A percentile compares a stretch with the other conserved stretches of the same genome.
phyloP scores from a whole-genome alignment of 2,797 vertebrate genomes.

The Pampus argenteus region DNA sequence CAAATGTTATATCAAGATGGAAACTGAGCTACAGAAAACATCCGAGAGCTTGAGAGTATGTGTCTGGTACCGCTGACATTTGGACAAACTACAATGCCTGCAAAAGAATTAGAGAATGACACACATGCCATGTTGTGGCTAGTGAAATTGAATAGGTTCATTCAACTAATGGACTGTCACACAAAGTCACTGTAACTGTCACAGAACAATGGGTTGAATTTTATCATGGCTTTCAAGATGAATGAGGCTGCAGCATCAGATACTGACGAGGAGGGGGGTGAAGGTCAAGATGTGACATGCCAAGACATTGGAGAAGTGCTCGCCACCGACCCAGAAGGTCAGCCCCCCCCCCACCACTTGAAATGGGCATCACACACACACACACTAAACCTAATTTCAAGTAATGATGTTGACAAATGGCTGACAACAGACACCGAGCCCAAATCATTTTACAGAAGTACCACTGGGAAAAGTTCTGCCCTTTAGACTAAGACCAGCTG shows the following conservation, averaged over 20 bases:
- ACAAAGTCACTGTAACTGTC: neutral
- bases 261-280: no score
- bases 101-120: neutral
- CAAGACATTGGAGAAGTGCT: neutral
- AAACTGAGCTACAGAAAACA: neutral
- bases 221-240: neutral
- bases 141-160: neutral
- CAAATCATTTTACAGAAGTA: neutral
- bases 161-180: neutral
- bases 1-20: neutral
- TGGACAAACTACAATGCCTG: neutral
- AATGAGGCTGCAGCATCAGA: neutral
- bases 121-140: neutral
- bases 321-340: neutral
- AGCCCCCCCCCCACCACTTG: neutral
- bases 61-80: no score
- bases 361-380: no score
- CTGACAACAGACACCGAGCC: neutral
- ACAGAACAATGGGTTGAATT: neutral
- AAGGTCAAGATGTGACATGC: neutral
- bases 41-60: no score
- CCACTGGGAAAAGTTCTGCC: neutral
- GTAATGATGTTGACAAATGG: neutral
- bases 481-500: neutral
- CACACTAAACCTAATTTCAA: neutral